These are phyloP conservation scores for Sphenodon punctatus DNA, from an alignment of 2,797 vertebrate species.

Conservation along the genomic window DNA sequence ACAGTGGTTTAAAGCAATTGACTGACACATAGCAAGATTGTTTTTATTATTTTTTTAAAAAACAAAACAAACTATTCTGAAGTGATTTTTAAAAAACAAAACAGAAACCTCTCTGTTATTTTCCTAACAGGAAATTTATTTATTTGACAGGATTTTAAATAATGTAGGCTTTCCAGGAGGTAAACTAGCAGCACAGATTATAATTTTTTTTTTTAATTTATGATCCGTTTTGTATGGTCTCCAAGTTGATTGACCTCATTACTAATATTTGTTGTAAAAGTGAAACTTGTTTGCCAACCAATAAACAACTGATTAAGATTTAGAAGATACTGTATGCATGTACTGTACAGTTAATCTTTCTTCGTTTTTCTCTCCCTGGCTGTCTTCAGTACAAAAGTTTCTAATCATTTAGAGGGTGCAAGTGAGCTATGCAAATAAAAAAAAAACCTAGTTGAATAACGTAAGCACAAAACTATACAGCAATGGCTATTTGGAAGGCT, in stretches of 20 bases:
- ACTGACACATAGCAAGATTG: slow-evolving; percentile 81
- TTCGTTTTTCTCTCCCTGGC: slow-evolving; percentile 54
- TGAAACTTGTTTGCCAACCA: slow-evolving; percentile 97
- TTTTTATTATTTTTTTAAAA: too few species aligned
- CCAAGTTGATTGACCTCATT: slow-evolving; percentile 91
- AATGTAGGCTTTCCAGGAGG: slow-evolving; percentile 78
- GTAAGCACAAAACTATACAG: slow-evolving; percentile 66
- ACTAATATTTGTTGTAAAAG: slow-evolving; percentile 98
- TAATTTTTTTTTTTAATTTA: slow-evolving; percentile 86
- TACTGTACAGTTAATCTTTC: slow-evolving; percentile 70
- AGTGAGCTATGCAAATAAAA: slow-evolving; percentile 56
- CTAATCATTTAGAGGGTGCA: slow-evolving; percentile 30
- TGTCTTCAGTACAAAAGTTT: slow-evolving; percentile 42
- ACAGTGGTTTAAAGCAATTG: slow-evolving; percentile 72
- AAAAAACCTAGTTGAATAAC: slow-evolving; percentile 41
- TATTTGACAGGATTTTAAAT: slow-evolving; percentile 85
- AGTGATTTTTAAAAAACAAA: slow-evolving; percentile 73
- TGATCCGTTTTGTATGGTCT: slow-evolving; percentile 93
- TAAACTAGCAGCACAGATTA: slow-evolving; percentile 83
- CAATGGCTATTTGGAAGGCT: slow-evolving; percentile 32
- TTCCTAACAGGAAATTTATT: slow-evolving; percentile 80
- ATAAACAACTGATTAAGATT: slow-evolving; percentile 94
- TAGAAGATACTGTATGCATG: slow-evolving; percentile 80
- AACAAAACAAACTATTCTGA: slow-evolving; percentile 78
- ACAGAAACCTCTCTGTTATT: slow-evolving; percentile 71